Conservation (phyloP, 1,140 invertebrate genomes). For the Drosophila tropicalis region DNA sequence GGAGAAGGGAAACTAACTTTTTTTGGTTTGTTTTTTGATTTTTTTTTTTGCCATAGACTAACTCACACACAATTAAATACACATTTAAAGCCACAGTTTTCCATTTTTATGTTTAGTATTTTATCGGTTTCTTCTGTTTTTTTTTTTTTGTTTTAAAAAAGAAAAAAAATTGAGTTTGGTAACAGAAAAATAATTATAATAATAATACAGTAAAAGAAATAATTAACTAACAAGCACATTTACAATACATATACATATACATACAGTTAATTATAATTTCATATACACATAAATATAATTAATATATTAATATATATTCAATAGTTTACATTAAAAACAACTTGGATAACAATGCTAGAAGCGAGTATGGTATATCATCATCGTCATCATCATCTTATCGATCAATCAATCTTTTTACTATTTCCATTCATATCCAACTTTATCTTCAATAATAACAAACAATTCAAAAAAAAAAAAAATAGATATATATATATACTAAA, state of each 20-base stretch:
- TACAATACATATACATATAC: constrained; percentile 11
- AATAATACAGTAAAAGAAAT: too few relatives aligned
- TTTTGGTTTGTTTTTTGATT: not conserved
- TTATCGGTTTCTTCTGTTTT: constrained; percentile 3
- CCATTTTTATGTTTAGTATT: constrained; percentile 35
- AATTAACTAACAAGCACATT: constrained; percentile 10
- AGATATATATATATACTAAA: too few relatives aligned
- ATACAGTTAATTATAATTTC: constrained; percentile 1
- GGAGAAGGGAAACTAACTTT: not conserved
- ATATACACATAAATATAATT: constrained; percentile 4
- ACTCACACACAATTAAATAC: constrained; percentile 27
- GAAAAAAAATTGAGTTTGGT: constrained; percentile 15
- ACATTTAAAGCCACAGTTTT: constrained; percentile 70
- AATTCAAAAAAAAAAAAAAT: constrained; percentile 1
- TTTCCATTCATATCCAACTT: constrained; percentile 1
- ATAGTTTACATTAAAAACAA: constrained; percentile 39
- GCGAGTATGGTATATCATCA: constrained; percentile 17
- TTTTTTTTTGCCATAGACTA: not conserved
- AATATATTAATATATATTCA: constrained; percentile 9
- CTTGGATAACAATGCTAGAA: constrained; percentile 24
- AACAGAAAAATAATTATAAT: not conserved
- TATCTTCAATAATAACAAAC: constrained; percentile 29
- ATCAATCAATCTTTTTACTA: constrained; percentile 4
- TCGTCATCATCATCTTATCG: not conserved
- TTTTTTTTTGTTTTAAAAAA: constrained; percentile 11